Evolutionary conservation across 2,797 vertebrate species (phyloP), one percentile per base, ranked within the genome.

Genomic region (Sebastes minor): DNA sequence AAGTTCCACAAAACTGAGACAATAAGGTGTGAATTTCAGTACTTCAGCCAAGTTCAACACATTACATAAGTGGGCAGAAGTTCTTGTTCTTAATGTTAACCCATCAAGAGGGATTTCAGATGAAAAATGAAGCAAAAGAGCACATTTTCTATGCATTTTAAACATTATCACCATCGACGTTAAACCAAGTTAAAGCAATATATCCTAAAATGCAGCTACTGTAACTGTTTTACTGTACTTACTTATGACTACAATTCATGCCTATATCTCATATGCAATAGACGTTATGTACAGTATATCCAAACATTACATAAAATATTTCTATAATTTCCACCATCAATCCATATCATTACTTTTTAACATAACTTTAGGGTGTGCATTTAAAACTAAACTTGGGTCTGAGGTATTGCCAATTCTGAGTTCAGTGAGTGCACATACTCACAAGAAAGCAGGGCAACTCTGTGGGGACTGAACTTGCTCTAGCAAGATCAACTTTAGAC

Each of bases 1-100:
- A 78, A 53, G 76, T 89, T 92, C 89, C 32, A 85, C 72, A 83
- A 88, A 89, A 91, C 73, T 71, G 74, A 75, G 82, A 86, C 73
- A 88, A 83, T 89, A 74, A 85, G 70, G 72, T 71, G 74, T 78
- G 75, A 84, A 81, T 84, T 86, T 78, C 49, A 74, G 63, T 5
- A 56, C 57, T 73, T 74, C 69, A 33, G 78, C 74, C 73, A 77
- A 81, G 76, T 78, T 82, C 61, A 83, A 52, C 67, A 71, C 75
- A 74, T 73, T 77, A 68, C 59, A 69, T 32, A 57, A 80, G 72
- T 59, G 68, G 63, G 63, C 38, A 84, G 82, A 88, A 81, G 80
- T 88, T 84, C 8, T 11, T 78, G 65, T 71, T 80, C 63, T 86
- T 82, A 82, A 72, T 80, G 74, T 68, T 66, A 82, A 90, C 42